phyloP scores from a whole-genome alignment of 2,113 vertebrate species.

The Excalfactoria chinensis region DNA sequence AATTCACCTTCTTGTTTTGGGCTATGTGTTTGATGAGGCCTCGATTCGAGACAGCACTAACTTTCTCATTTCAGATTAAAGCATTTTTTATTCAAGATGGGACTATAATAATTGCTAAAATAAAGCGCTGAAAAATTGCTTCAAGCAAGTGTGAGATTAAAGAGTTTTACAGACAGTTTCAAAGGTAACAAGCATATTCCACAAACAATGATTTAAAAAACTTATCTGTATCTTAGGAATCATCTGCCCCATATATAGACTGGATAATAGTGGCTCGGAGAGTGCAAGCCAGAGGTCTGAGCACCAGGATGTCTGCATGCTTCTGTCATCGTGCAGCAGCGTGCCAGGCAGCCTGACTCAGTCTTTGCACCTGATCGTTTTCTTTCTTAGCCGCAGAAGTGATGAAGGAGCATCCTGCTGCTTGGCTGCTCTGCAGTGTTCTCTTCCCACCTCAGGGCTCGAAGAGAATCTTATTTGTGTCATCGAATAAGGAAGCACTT shows the following conservation, averaged over 20 bases:
- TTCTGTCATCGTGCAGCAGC: background rate
- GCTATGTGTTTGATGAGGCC: background rate
- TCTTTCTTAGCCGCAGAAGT: background rate
- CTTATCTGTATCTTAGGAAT: background rate
- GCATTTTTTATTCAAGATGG: background rate
- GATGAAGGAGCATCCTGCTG: background rate
- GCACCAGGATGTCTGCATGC: background rate
- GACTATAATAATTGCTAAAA: background rate
- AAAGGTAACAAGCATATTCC: background rate
- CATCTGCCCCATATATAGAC: fast-evolving
- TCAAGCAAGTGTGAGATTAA: background rate
- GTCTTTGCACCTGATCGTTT: background rate
- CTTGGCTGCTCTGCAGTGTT: background rate
- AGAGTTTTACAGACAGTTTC: background rate
- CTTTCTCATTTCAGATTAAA: background rate
- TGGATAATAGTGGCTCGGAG: background rate
- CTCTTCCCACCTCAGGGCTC: background rate
- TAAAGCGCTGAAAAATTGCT: background rate
- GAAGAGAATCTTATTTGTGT: background rate
- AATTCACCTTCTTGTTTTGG: background rate
- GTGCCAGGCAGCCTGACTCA: background rate
- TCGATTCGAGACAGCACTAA: background rate
- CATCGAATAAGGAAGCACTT: background rate
- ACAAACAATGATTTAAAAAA: background rate
- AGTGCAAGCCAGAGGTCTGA: background rate